These are phyloP conservation scores for Quadroppia sp. DNA, from an alignment of 2,888 invertebrate species.

Conservation along the genomic window DNA sequence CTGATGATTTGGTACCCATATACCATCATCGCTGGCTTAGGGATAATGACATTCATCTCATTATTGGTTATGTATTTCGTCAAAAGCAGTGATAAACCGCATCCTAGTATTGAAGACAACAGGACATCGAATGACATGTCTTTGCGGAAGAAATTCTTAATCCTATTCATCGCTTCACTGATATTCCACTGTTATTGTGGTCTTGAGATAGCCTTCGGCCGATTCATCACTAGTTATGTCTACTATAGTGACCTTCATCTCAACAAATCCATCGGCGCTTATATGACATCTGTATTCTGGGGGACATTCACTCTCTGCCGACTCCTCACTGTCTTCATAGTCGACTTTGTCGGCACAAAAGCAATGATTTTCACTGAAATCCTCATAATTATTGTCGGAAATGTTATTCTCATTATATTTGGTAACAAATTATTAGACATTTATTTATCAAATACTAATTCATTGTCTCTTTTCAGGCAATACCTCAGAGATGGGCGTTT, in stretches of 20 bases:
- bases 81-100: constrained; percentile 24
- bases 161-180: background rate
- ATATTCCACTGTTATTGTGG: constrained; percentile 54
- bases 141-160: background rate
- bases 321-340: constrained; percentile 52
- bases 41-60: background rate
- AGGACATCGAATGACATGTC: background rate
- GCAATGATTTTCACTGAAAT: constrained; percentile 42
- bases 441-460: background rate
- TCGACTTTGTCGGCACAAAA: constrained; percentile 42
- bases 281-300: constrained; percentile 55
- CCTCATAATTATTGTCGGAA: constrained; percentile 41
- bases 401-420: constrained; percentile 37
- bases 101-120: background rate
- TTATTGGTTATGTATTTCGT: constrained; percentile 22
- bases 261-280: constrained; percentile 45
- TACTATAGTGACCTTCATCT: constrained; percentile 50
- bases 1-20: background rate
- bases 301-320: constrained; percentile 54
- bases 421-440: constrained; percentile 4
- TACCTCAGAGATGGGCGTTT: constrained; percentile 39
- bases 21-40: background rate
- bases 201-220: constrained; percentile 55
- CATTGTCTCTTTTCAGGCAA: constrained; percentile 27
- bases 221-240: constrained; percentile 54